Conservation (phyloP, 2,797 vertebrate species). For the Takifugu ocellatus region DNA sequence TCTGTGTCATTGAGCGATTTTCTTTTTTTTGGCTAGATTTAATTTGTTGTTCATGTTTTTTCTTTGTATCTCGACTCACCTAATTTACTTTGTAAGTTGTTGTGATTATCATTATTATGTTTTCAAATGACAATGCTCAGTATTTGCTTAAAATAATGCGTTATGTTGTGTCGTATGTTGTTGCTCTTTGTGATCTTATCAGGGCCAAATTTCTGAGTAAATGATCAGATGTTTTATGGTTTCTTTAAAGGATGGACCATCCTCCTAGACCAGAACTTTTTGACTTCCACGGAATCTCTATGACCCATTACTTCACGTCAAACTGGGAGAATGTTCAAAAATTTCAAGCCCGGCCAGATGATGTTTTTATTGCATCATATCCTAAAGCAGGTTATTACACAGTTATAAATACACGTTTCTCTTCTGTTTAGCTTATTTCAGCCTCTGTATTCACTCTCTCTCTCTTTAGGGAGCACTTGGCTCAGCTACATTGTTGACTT, state of each 20-base stretch:
- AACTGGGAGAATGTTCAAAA: constrained; percentile 70
- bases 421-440: neutral
- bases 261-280: constrained; percentile 17
- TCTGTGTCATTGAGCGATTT: too few species aligned
- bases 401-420: neutral
- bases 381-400: constrained; percentile 64
- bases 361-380: constrained; percentile 69
- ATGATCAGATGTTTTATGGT: neutral
- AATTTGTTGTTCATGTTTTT: too few species aligned
- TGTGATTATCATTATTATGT: too few species aligned
- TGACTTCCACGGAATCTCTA: constrained; percentile 59
- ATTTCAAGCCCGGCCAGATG: constrained; percentile 69
- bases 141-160: too few species aligned
- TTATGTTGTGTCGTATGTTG: too few species aligned
- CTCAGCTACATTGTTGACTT: constrained; percentile 31
- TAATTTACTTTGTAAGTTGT: too few species aligned
- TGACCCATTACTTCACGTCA: constrained; percentile 56
- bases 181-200: too few species aligned
- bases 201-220: too few species aligned
- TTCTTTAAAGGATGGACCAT: constrained; percentile 6
- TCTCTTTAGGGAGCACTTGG: constrained; percentile 14
- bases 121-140: too few species aligned
- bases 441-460: neutral
- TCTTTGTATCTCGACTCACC: too few species aligned
- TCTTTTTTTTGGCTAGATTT: too few species aligned